A percentile compares a stretch with the other conserved stretches of the same genome.
These are phyloP conservation scores for Rostratula benghalensis DNA, from an alignment of 2,113 vertebrate genomes.

Conservation along the genomic window DNA sequence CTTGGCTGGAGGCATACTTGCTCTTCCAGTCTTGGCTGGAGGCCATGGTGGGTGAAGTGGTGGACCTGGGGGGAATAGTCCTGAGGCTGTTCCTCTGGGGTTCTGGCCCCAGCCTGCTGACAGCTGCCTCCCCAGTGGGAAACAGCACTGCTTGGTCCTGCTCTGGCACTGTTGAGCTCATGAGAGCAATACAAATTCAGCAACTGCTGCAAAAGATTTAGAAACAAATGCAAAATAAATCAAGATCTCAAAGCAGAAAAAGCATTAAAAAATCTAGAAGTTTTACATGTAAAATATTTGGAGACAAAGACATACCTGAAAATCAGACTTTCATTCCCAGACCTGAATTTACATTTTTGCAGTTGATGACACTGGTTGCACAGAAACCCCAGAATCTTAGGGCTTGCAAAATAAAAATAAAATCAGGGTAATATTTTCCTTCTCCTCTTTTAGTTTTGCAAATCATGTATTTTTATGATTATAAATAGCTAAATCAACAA, in stretches of 20 bases:
- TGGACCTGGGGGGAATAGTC: background rate
- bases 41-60: background rate
- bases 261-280: background rate
- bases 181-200: background rate
- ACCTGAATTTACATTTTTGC: background rate
- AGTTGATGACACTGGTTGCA: background rate
- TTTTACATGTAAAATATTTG: background rate
- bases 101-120: background rate
- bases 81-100: background rate
- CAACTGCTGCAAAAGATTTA: background rate
- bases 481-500: slow-evolving; percentile 63
- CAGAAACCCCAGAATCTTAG: background rate
- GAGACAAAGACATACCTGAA: background rate
- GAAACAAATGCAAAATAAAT: background rate
- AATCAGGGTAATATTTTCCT: slow-evolving; percentile 42
- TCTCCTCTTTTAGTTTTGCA: slow-evolving; percentile 30
- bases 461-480: slow-evolving; percentile 34
- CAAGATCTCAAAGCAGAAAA: background rate
- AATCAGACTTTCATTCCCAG: background rate
- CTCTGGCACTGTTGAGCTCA: background rate
- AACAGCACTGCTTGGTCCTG: background rate
- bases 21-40: background rate
- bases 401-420: slow-evolving; percentile 26
- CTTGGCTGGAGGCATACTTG: background rate
- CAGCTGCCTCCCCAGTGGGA: background rate